These are phyloP conservation scores for Anarsia innoxiella DNA, from an alignment of 2,888 invertebrate genomes.

Conservation along the genomic window DNA sequence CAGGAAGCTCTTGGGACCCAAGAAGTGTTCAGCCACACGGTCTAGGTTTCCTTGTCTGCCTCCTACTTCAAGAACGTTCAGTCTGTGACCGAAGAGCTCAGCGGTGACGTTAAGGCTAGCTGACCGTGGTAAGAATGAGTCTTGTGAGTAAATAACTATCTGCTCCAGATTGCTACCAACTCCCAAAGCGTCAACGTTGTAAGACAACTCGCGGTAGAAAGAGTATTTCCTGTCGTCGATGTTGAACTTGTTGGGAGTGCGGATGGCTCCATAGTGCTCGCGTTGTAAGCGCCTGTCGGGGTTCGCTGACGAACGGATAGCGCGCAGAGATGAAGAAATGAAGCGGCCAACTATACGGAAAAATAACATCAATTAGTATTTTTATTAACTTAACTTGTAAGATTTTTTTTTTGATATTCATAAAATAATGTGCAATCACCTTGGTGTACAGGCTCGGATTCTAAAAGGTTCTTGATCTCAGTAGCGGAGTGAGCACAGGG, in stretches of 20 bases:
- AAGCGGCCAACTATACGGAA: conserved; percentile 84
- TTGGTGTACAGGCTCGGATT: conserved; percentile 85
- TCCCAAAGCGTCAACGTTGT: conserved; percentile 81
- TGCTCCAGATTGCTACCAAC: conserved; percentile 80
- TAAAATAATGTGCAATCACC: conserved; percentile 32
- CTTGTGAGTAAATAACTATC: conserved; percentile 88
- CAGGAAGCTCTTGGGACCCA: conserved; percentile 82
- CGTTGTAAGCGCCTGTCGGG: conserved; percentile 79
- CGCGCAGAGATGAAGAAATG: conserved; percentile 86
- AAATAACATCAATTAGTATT: neutral
- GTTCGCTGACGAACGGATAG: conserved; percentile 85
- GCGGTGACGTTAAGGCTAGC: conserved; percentile 82
- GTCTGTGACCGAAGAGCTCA: conserved; percentile 84
- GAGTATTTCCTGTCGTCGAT: conserved; percentile 88
- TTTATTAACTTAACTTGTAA: neutral
- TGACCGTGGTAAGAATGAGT: conserved; percentile 86
- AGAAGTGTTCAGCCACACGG: conserved; percentile 81
- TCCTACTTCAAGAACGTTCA: conserved; percentile 85
- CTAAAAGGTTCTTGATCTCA: conserved; percentile 82
- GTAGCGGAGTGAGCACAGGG: conserved; percentile 82
- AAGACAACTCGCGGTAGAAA: conserved; percentile 84
- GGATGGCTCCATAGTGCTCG: conserved; percentile 70
- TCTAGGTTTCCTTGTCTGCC: conserved; percentile 88
- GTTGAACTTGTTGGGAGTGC: conserved; percentile 71
- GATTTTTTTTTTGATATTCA: neutral